A percentile compares a stretch with the other conserved stretches of the same genome.
Conservation (phyloP, 2,797 vertebrate genomes). For the Aplochiton taeniatus region DNA sequence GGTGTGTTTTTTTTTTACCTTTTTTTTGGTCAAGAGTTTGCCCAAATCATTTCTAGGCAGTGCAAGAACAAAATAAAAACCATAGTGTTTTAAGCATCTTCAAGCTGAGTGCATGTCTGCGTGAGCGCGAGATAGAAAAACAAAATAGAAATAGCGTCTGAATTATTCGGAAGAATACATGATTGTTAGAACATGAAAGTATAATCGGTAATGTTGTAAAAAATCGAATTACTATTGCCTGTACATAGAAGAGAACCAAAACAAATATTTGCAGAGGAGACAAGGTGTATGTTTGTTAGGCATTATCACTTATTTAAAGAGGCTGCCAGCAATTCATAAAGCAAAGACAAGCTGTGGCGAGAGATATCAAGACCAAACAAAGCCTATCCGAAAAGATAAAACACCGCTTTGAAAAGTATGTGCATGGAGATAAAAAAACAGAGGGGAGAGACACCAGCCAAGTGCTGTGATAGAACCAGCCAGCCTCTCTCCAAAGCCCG, state of each 20-base stretch:
- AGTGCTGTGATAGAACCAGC: constrained; percentile 64
- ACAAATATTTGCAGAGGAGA: constrained; percentile 57
- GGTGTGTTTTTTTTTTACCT: constrained; percentile 51
- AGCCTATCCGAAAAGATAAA: constrained; percentile 79
- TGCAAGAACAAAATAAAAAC: constrained; percentile 55
- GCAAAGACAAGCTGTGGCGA: constrained; percentile 82
- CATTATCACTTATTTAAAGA: constrained; percentile 82
- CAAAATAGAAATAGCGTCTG: too few relatives aligned
- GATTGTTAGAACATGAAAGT: too few relatives aligned
- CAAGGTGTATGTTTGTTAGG: constrained; percentile 76
- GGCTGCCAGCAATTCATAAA: constrained; percentile 80
- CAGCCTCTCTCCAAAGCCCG: constrained; percentile 66
- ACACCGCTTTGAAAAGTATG: constrained; percentile 81
- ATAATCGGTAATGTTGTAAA: too few relatives aligned
- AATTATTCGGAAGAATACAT: too few relatives aligned
- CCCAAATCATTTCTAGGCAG: constrained; percentile 42
- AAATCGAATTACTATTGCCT: too few relatives aligned
- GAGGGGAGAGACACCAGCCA: constrained; percentile 67
- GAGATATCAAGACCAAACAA: constrained; percentile 86
- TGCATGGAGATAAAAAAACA: constrained; percentile 78
- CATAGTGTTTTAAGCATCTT: constrained; percentile 28
- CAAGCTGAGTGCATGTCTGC: too few relatives aligned
- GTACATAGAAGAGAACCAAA: constrained; percentile 42
- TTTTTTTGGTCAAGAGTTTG: constrained; percentile 46
- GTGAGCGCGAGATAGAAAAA: too few relatives aligned